These are phyloP conservation scores for Parnassius orleans DNA, from an alignment of 2,888 invertebrate genomes.

Conservation along the genomic window DNA sequence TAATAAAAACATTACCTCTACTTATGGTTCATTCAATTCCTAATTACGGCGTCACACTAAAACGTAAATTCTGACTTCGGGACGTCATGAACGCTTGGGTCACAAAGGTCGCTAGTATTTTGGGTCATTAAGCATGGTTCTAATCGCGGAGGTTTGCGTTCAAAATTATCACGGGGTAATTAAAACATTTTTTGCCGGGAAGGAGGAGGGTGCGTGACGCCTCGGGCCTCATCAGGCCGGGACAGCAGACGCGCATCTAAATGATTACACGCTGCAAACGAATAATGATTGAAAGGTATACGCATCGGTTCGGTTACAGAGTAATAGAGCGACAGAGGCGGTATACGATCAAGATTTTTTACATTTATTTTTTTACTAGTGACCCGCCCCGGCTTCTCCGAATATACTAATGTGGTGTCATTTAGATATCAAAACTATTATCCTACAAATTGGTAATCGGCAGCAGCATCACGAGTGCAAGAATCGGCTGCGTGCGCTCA, in stretches of 20 bases:
- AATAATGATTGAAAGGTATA: slow-evolving; percentile 77
- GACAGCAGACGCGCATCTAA: slow-evolving; percentile 64
- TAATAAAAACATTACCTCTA: too few species aligned
- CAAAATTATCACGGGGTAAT: slow-evolving; percentile 63
- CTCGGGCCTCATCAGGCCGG: slow-evolving; percentile 55
- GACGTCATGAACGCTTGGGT: neutral
- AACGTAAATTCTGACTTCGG: too few species aligned
- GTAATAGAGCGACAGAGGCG: slow-evolving; percentile 31
- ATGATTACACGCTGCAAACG: slow-evolving; percentile 72
- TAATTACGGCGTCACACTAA: too few species aligned
- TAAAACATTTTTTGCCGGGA: slow-evolving; percentile 53
- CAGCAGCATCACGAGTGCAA: too few species aligned
- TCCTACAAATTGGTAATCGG: too few species aligned
- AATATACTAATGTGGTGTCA: too few species aligned
- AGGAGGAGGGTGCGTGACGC: slow-evolving; percentile 47
- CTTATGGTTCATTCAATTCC: too few species aligned
- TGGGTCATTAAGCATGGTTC: slow-evolving; percentile 24
- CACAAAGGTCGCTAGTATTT: neutral
- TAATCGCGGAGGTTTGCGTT: slow-evolving; percentile 32
- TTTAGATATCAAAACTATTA: too few species aligned
- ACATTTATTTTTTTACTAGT: too few species aligned
- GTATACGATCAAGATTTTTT: too few species aligned
- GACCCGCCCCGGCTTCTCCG: too few species aligned
- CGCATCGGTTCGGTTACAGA: slow-evolving; percentile 46
- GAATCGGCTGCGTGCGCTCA: too few species aligned